Conservation (phyloP, 2,113 vertebrate genomes). For the Cyanocitta stelleri region DNA sequence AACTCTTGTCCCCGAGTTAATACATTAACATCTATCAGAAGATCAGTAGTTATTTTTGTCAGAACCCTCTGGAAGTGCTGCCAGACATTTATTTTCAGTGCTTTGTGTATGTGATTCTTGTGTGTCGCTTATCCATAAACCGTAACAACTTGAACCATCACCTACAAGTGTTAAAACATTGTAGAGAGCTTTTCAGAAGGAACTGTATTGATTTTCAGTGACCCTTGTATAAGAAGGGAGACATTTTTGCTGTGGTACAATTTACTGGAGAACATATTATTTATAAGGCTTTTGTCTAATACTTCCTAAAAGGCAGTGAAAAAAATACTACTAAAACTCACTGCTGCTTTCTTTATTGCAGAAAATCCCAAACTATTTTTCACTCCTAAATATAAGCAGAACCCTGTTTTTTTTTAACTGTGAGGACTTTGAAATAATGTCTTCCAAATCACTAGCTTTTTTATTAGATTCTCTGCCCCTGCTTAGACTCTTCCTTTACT, state of each 20-base stretch:
- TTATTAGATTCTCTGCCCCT: not conserved
- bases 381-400: not conserved
- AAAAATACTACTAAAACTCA: not conserved
- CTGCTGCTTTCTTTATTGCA: not conserved
- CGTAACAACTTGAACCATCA: not conserved
- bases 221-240: not conserved
- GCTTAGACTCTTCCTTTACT: not conserved
- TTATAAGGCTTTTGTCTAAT: not conserved
- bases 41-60: not conserved
- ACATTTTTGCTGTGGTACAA: not conserved
- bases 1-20: not conserved
- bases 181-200: not conserved
- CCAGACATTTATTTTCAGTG: not conserved
- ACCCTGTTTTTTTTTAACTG: not conserved
- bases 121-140: not conserved
- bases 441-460: not conserved
- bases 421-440: not conserved
- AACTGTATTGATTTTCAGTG: slow-evolving; percentile 7
- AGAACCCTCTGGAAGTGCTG: not conserved
- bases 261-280: not conserved
- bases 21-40: not conserved
- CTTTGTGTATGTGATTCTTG: not conserved
- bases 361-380: not conserved
- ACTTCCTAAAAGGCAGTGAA: not conserved
- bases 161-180: not conserved